Percentiles rank a stretch among this genome's conserved stretches.
phyloP scores from a whole-genome alignment of 2,888 invertebrate species.

The Sarcophaga subvicina region DNA sequence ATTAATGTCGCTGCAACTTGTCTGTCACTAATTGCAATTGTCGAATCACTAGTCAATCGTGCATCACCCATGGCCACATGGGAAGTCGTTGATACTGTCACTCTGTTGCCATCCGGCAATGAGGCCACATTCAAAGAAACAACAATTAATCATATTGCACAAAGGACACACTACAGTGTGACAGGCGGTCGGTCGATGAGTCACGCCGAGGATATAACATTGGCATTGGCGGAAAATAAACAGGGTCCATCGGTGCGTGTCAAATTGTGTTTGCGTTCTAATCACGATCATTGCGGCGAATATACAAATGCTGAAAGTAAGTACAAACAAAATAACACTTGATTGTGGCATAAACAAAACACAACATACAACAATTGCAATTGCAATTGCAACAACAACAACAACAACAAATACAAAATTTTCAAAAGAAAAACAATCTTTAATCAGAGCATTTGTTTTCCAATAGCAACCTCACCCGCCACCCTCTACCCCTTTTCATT shows the following conservation, averaged over 20 bases:
- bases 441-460: slow-evolving; percentile 1
- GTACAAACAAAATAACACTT: slow-evolving; percentile 78
- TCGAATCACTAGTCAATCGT: slow-evolving; percentile 86
- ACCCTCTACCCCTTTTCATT: too few relatives aligned
- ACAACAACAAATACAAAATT: background rate
- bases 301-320: slow-evolving; percentile 92
- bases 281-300: slow-evolving; percentile 92
- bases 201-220: slow-evolving; percentile 84
- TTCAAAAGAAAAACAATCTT: background rate
- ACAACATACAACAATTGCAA: background rate
- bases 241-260: slow-evolving; percentile 87
- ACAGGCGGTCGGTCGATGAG: slow-evolving; percentile 82
- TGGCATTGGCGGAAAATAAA: slow-evolving; percentile 84
- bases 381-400: slow-evolving; percentile 4
- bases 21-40: slow-evolving; percentile 88
- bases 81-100: slow-evolving; percentile 89
- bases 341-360: slow-evolving; percentile 3
- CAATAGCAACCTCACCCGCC: too few relatives aligned
- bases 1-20: slow-evolving; percentile 92
- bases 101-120: slow-evolving; percentile 87
- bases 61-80: slow-evolving; percentile 84
- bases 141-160: slow-evolving; percentile 84
- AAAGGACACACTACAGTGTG: slow-evolving; percentile 73
- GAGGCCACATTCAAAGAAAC: slow-evolving; percentile 88
- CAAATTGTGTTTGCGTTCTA: slow-evolving; percentile 90